Conservation (phyloP, 2,113 vertebrate genomes). For the Fulica atra region DNA sequence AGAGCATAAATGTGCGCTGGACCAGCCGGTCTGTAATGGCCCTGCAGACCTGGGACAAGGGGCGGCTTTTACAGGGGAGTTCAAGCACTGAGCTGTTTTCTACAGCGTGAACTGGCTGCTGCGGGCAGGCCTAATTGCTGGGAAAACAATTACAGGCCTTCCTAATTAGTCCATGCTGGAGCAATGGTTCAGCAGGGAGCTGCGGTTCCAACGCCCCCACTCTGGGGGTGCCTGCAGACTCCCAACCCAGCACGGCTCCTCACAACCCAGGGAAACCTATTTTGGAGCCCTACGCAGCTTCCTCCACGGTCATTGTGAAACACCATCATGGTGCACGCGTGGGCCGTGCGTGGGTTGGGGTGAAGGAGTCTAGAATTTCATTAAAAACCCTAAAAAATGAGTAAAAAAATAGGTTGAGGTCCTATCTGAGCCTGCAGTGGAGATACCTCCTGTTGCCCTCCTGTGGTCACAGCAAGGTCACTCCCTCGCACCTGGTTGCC, state of each 20-base stretch:
- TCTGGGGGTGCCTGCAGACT: neutral
- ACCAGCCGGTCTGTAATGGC: accelerated
- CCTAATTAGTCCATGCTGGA: neutral
- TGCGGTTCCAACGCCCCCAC: accelerated
- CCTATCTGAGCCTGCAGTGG: accelerated
- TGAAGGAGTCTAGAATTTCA: too few relatives aligned
- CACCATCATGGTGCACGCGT: accelerated
- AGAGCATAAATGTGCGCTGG: accelerated
- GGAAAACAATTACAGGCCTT: neutral
- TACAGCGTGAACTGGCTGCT: neutral
- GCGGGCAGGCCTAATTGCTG: neutral
- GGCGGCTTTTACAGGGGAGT: neutral
- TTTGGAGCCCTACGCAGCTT: accelerated
- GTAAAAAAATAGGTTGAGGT: accelerated
- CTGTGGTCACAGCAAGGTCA: accelerated
- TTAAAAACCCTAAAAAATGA: neutral
- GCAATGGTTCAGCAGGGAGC: neutral
- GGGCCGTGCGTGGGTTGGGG: accelerated
- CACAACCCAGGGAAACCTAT: accelerated
- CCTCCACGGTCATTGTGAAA: accelerated
- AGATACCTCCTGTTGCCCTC: accelerated
- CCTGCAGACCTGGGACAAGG: neutral
- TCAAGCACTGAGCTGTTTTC: neutral
- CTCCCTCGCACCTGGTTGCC: accelerated
- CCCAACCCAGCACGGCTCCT: neutral